Percentiles rank a stretch among this genome's conserved stretches.
These are phyloP conservation scores for Cenopis cana DNA, from an alignment of 2,888 invertebrate genomes.

Conservation along the genomic window DNA sequence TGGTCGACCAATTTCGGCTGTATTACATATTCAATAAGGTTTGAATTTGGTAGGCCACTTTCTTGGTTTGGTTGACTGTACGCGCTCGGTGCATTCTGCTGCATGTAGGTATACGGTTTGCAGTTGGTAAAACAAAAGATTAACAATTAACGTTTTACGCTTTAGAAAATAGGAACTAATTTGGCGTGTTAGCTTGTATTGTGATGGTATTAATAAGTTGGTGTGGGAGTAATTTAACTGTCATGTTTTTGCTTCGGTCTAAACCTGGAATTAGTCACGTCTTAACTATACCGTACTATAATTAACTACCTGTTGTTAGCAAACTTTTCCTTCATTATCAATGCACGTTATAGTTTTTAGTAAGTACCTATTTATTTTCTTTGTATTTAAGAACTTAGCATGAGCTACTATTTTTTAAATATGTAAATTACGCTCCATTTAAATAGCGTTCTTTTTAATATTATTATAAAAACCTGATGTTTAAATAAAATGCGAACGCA, in stretches of 20 bases:
- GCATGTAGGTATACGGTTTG: neutral
- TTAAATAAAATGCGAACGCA: too few relatives aligned
- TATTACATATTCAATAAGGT: too few relatives aligned
- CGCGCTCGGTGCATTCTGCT: slow-evolving; percentile 48
- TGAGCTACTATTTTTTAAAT: too few relatives aligned
- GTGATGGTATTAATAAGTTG: slow-evolving; percentile 16
- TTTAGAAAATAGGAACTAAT: slow-evolving; percentile 45
- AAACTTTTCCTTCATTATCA: slow-evolving; percentile 26
- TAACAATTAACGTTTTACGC: slow-evolving; percentile 52
- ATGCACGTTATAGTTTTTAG: slow-evolving; percentile 48
- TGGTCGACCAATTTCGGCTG: too few relatives aligned
- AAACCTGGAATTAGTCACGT: slow-evolving; percentile 46
- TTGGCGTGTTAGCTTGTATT: slow-evolving; percentile 9
- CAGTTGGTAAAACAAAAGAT: slow-evolving; percentile 45
- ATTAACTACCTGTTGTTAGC: slow-evolving; percentile 29
- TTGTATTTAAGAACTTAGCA: too few relatives aligned
- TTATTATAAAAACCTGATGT: too few relatives aligned
- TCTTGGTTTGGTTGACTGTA: neutral
- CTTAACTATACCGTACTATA: slow-evolving; percentile 42
- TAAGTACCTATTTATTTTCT: slow-evolving; percentile 47
- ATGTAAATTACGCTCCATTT: too few relatives aligned
- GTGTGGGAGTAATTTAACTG: slow-evolving; percentile 47
- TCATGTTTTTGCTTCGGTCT: slow-evolving; percentile 50
- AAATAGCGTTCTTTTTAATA: too few relatives aligned
- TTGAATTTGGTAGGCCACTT: too few relatives aligned